phyloP scores from a whole-genome alignment of 2,888 invertebrate species.

The Smittia sp. region DNA sequence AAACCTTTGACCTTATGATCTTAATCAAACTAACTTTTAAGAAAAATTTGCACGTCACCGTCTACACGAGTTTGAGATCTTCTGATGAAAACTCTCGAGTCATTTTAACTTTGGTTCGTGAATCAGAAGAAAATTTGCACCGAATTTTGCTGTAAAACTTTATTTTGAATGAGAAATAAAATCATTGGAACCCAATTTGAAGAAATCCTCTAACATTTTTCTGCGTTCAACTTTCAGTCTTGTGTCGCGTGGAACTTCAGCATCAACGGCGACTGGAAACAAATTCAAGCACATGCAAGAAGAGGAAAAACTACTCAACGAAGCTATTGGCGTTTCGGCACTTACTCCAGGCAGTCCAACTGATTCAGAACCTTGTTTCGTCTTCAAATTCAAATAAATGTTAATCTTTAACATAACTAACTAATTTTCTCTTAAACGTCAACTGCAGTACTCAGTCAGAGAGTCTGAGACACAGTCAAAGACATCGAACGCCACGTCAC shows the following conservation, averaged over 20 bases:
- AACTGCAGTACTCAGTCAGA: slow-evolving; percentile 69
- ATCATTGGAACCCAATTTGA: not conserved
- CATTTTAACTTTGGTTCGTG: too few relatives aligned
- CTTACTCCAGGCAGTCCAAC: too few relatives aligned
- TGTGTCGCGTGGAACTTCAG: slow-evolving; percentile 79
- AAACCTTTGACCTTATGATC: too few relatives aligned
- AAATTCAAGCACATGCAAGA: slow-evolving; percentile 86
- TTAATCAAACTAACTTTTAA: too few relatives aligned
- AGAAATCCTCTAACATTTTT: not conserved
- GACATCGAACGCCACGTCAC: slow-evolving; percentile 73
- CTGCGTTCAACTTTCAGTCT: slow-evolving; percentile 60
- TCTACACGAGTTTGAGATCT: too few relatives aligned
- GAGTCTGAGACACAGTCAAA: slow-evolving; percentile 77
- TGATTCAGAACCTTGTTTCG: too few relatives aligned
- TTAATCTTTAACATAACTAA: not conserved
- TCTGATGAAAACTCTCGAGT: too few relatives aligned
- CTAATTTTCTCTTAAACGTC: not conserved
- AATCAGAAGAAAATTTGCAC: not conserved
- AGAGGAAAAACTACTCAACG: slow-evolving; percentile 64
- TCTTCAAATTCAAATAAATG: not conserved
- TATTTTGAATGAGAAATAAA: not conserved
- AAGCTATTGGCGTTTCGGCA: slow-evolving; percentile 53
- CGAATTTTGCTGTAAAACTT: not conserved
- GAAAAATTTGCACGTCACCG: too few relatives aligned
- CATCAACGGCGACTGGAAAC: slow-evolving; percentile 92